These are phyloP conservation scores for Meteorus colon DNA, from an alignment of 2,888 invertebrate species.

Conservation along the genomic window DNA sequence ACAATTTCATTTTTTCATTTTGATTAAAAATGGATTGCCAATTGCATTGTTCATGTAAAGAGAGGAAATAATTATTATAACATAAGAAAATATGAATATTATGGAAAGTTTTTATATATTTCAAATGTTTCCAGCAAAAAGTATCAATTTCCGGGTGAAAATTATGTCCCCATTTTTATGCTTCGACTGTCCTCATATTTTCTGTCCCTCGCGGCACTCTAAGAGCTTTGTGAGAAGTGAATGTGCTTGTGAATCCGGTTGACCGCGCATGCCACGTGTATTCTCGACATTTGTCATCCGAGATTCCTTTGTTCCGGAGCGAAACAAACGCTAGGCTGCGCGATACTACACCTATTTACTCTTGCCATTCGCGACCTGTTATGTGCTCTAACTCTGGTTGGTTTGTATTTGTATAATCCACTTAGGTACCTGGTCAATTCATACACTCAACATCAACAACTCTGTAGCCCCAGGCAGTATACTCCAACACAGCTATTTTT, in stretches of 20 bases:
- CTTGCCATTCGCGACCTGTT: neutral
- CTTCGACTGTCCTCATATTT: constrained; percentile 7
- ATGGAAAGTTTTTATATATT: neutral
- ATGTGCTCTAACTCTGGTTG: neutral
- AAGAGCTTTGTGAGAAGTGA: constrained; percentile 27
- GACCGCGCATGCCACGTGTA: constrained; percentile 63
- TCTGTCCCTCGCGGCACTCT: constrained; percentile 16
- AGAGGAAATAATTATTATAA: constrained; percentile 46
- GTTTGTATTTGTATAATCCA: neutral
- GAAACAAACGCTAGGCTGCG: constrained; percentile 60
- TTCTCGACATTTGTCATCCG: constrained; percentile 66
- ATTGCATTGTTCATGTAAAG: neutral
- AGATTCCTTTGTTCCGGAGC: constrained; percentile 66
- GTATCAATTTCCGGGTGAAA: too few species aligned
- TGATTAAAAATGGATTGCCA: neutral
- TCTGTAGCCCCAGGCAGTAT: too few species aligned
- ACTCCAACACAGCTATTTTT: too few species aligned
- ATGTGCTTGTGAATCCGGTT: constrained; percentile 59
- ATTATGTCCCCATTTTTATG: too few species aligned
- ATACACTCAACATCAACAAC: neutral
- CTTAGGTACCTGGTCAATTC: neutral
- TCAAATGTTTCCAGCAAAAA: too few species aligned
- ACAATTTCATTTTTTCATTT: neutral
- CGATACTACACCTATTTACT: constrained; percentile 2
- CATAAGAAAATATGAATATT: too few species aligned